Percentiles rank a stretch among this genome's conserved stretches.
These are phyloP conservation scores for Euschistus heros DNA, from an alignment of 1,140 invertebrate species.

Conservation along the genomic window DNA sequence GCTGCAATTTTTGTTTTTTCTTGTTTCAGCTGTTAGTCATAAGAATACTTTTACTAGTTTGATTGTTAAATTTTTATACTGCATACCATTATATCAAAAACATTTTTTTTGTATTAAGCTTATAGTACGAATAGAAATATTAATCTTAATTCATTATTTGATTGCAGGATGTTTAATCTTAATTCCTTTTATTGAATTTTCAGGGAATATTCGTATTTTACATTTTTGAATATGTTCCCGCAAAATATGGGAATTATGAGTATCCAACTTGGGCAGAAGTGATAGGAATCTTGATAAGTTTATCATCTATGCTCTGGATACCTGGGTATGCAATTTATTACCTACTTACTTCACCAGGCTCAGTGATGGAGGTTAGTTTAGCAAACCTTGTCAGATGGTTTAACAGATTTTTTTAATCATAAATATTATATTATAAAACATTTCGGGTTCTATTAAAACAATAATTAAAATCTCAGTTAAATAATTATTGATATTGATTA, in stretches of 20 bases:
- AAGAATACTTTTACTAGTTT: not conserved
- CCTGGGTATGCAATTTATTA: constrained; percentile 54
- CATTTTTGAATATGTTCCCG: constrained; percentile 51
- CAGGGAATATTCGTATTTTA: constrained; percentile 62
- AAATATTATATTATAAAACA: not conserved
- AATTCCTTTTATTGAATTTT: constrained; percentile 26
- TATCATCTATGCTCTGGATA: constrained; percentile 67
- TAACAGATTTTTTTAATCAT: no score
- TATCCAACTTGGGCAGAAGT: constrained; percentile 62
- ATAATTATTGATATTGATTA: not conserved
- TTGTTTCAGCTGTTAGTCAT: not conserved
- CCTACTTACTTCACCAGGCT: constrained; percentile 38
- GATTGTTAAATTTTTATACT: not conserved
- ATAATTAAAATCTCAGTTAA: not conserved
- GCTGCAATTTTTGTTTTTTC: no score
- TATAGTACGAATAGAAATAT: no score
- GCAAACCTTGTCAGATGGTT: no score
- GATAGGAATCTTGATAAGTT: constrained; percentile 55
- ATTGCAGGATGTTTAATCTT: no score
- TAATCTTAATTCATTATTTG: no score
- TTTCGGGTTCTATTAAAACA: not conserved
- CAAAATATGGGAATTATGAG: constrained; percentile 56
- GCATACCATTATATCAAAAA: not conserved
- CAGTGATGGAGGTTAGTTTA: constrained; percentile 40
- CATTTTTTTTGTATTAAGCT: no score